Evolutionary conservation across 2,888 invertebrate species (phyloP), one percentile per base, ranked within the genome.

Genomic region (Miltochrista miniata): DNA sequence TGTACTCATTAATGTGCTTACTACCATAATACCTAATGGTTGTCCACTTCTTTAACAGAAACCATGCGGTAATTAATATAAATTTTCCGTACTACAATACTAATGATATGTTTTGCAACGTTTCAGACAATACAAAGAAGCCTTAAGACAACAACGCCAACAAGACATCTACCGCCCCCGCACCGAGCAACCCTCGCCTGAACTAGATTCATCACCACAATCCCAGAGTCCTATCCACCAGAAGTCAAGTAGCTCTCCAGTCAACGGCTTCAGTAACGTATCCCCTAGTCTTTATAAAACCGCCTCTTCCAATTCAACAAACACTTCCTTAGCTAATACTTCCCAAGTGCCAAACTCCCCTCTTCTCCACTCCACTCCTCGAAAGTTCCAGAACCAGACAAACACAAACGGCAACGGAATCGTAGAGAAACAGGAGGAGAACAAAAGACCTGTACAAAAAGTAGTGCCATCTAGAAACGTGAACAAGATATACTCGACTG

Each of bases 81-180:
- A 24, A 24, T 24, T 24, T 24, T n/a, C n/a, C n/a, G 18, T 24
- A 24, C 3, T 5, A 24, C 2, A 24, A 24, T 24, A 18, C 51
- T 69, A 29, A 67, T 48, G 39, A 43, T 39, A 38, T 1, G 31
- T 37, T 54, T 51, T 40, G 29, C 12, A 60, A 57, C 12, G 49
- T 93, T 90, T 7, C 89, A 94, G 96, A 87, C 97, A 97, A 92
- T 97, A 97, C 91, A 97, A 97, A 92, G 97, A 97, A 93, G 97
- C 97, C 52, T 85, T 97, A 79, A 95, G 96, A 83, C 96, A 96
- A 73, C 97, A 97, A 84, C 93, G 97, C 68, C 95, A 95, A 59
- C 96, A 95, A 85, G 96, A 96, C 79, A 94, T 96, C 54, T 96
- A 96, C 83, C 92, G 95, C 63, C 93, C 94, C 68, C 93, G 94